These are phyloP conservation scores for Glareola pratincola DNA, from an alignment of 2,113 vertebrate genomes.

Conservation along the genomic window DNA sequence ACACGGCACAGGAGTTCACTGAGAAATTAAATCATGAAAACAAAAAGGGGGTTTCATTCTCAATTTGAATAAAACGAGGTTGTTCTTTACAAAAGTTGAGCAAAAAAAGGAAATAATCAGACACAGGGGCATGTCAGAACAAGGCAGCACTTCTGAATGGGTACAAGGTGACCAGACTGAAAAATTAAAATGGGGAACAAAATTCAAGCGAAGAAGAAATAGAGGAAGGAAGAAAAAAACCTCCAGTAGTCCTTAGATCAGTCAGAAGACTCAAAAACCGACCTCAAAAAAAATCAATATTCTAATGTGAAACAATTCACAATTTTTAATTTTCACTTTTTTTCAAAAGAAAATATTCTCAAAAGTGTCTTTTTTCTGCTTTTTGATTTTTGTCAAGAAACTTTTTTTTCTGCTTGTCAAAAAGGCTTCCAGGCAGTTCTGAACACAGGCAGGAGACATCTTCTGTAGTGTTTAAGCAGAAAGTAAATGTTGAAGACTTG, in stretches of 20 bases:
- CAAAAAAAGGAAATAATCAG: slow-evolving; percentile 11
- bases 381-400: not conserved
- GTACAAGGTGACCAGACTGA: not conserved
- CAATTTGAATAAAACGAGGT: slow-evolving; percentile 25
- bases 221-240: not conserved
- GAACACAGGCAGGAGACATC: not conserved
- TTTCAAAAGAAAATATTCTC: not conserved
- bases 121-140: not conserved
- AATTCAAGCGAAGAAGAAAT: not conserved
- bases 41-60: slow-evolving; percentile 17
- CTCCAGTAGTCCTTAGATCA: not conserved
- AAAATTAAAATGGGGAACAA: slow-evolving; percentile 5
- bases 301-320: not conserved
- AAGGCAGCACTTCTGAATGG: not conserved
- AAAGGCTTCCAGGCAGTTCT: not conserved
- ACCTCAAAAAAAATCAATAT: not conserved
- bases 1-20: not conserved
- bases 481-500: not conserved
- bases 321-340: not conserved
- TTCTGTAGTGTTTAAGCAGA: not conserved
- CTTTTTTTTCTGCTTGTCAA: not conserved
- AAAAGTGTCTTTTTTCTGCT: not conserved
- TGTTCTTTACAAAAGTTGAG: not conserved
- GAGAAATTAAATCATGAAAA: slow-evolving; percentile 5
- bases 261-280: not conserved